phyloP scores from a whole-genome alignment of 2,797 vertebrate species.

The Coreius guichenoti region DNA sequence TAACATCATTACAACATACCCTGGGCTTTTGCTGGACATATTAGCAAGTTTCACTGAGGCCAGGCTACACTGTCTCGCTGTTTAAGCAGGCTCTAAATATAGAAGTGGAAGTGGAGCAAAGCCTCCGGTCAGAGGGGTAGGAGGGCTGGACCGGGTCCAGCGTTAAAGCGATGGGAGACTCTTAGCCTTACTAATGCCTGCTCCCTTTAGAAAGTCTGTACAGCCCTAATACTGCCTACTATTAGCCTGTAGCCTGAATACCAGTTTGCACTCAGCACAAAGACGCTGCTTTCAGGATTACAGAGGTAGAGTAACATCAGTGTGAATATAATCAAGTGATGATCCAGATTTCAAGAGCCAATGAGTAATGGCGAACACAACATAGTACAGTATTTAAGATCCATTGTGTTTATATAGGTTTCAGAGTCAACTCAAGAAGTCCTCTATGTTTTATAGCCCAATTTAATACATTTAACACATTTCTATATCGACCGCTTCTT shows the following conservation, averaged over 20 bases:
- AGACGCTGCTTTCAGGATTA: background rate
- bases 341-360: background rate
- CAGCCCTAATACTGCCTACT: constrained; percentile 46
- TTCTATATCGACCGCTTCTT: background rate
- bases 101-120: constrained; percentile 68
- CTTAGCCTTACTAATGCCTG: constrained; percentile 58
- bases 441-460: background rate
- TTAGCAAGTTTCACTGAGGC: constrained; percentile 54
- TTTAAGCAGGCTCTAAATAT: constrained; percentile 58
- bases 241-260: constrained; percentile 54
- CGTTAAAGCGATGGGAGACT: constrained; percentile 43
- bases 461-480: background rate
- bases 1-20: constrained; percentile 20
- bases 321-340: constrained; percentile 6
- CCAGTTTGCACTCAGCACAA: constrained; percentile 17
- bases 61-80: constrained; percentile 59
- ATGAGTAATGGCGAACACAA: background rate
- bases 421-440: background rate
- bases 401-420: background rate
- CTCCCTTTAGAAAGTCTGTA: constrained; percentile 56
- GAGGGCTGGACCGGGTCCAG: constrained; percentile 67
- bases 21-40: constrained; percentile 48
- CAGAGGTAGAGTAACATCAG: background rate
- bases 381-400: background rate
- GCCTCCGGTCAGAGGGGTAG: constrained; percentile 68